Evolutionary conservation across 2,888 invertebrate genomes (phyloP).

Genomic region (Galerucella nymphaeae): DNA sequence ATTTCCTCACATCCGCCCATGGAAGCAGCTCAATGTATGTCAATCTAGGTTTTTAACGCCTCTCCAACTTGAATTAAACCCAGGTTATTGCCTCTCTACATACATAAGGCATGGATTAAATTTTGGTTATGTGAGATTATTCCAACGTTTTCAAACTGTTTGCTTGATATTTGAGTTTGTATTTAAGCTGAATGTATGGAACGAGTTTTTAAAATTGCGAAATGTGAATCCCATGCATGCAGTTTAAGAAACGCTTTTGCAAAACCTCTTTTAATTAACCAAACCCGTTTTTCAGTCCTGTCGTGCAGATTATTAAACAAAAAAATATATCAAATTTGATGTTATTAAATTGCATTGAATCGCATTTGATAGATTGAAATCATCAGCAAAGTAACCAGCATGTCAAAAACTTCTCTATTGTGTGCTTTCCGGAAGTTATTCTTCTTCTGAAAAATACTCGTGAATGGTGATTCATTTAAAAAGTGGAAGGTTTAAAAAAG

Average conservation of each 20-base stretch:
- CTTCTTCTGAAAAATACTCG: too few relatives aligned
- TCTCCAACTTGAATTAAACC: constrained; percentile 46
- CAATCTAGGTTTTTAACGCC: constrained; percentile 45
- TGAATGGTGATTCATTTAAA: too few relatives aligned
- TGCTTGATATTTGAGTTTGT: constrained; percentile 39
- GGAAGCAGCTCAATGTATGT: constrained; percentile 36
- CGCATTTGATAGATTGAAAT: too few relatives aligned
- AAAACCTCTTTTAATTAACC: constrained; percentile 23
- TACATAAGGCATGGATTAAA: constrained; percentile 44
- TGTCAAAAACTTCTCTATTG: too few relatives aligned
- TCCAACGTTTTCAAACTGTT: constrained; percentile 36
- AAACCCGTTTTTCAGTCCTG: background rate
- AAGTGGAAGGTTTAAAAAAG: too few relatives aligned
- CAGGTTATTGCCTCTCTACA: constrained; percentile 47
- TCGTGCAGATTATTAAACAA: background rate
- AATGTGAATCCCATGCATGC: constrained; percentile 21
- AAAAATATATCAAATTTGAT: background rate
- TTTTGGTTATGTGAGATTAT: constrained; percentile 46
- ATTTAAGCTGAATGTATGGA: constrained; percentile 44
- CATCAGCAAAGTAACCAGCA: too few relatives aligned
- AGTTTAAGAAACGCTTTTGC: constrained; percentile 22
- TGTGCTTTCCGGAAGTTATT: too few relatives aligned
- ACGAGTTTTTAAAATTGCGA: constrained; percentile 43
- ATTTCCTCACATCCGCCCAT: constrained; percentile 23
- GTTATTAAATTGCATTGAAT: background rate